Conservation (phyloP, 2,113 vertebrate genomes). For the Pycnonotus jocosus region DNA sequence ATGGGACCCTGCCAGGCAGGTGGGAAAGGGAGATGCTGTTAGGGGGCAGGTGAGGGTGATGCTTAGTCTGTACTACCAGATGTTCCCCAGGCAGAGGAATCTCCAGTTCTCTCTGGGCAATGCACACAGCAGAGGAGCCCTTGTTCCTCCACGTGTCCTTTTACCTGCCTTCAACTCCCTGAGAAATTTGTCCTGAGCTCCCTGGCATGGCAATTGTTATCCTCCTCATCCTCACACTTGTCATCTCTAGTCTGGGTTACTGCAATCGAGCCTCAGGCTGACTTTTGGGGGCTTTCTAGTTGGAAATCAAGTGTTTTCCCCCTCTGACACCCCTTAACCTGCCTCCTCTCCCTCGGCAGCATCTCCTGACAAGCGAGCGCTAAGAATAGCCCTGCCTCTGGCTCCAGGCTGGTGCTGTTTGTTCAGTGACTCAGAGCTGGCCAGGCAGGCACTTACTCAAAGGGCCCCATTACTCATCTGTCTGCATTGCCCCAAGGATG, state of each 20-base stretch:
- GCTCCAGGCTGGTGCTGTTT: conserved; percentile 57
- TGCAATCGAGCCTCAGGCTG: background rate
- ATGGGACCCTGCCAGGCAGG: accelerated
- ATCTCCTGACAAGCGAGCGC: background rate
- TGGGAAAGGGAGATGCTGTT: background rate
- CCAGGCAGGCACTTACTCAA: conserved; percentile 32
- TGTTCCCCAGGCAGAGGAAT: background rate
- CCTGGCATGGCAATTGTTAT: accelerated
- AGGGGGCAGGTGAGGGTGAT: background rate
- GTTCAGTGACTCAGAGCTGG: conserved; percentile 61
- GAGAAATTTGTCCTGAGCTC: background rate
- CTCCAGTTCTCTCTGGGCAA: background rate
- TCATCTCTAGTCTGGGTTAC: background rate
- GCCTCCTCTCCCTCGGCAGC: background rate
- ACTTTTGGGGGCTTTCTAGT: background rate
- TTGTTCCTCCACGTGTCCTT: background rate
- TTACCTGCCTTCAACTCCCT: background rate
- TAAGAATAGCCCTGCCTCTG: conserved; percentile 43
- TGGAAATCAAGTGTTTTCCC: background rate
- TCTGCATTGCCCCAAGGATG: conserved; percentile 42
- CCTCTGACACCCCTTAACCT: background rate
- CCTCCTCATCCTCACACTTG: background rate
- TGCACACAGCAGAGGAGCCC: background rate
- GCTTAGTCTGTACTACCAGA: background rate
- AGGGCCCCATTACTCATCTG: conserved; percentile 55